Evolutionary conservation across 2,113 vertebrate genomes (phyloP), one percentile per base, ranked within the genome.

Genomic region (Helogale parvula): DNA sequence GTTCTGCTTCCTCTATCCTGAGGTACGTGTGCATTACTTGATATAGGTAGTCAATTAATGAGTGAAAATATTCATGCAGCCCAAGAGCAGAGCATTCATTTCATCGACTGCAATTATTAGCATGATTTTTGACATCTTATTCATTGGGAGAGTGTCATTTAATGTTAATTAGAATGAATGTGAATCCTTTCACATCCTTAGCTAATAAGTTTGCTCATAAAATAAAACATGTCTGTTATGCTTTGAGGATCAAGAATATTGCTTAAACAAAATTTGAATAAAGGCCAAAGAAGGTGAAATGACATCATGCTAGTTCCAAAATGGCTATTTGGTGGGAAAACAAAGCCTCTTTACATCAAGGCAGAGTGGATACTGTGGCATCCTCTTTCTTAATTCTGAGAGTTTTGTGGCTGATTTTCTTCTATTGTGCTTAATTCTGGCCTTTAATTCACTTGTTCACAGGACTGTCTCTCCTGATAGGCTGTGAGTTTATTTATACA

Each of bases 41-140:
- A 86, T 92, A 96, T 80, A 90, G 85, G 38, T 88, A 50, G 57
- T 88, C 47, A 82, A 16, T 63, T 95, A 33, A 47, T 83, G 50
- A 92, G 33, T 86, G 82, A n/a, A 94, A 81, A 93, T 94, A 93
- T 82, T 0, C 86, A 96, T 96, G 94, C 12, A 76, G 9, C 52
- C 6, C 38, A 60, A 91, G 93, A 95, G 23, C 33, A 89, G 38
- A 35, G 41, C 21, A 93, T 97, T 97, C 7, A 81, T 93, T 98
- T 98, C 47, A 90, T 91, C 89, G 33, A 97, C 63, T 97, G 81
- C 95, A 93, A 68, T 97, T 96, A n/a, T 27, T 95, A 16, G 27
- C 83, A 57, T 63, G 12, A 86, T 38, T 98, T 98, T 82, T 97
- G 93, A 94, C 57, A 94, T 96, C 47, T 89, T 95, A 85, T 94